Evolutionary conservation across 2,113 vertebrate genomes (phyloP), one percentile per base, ranked within the genome.

Genomic region (Halichoerus grypus): DNA sequence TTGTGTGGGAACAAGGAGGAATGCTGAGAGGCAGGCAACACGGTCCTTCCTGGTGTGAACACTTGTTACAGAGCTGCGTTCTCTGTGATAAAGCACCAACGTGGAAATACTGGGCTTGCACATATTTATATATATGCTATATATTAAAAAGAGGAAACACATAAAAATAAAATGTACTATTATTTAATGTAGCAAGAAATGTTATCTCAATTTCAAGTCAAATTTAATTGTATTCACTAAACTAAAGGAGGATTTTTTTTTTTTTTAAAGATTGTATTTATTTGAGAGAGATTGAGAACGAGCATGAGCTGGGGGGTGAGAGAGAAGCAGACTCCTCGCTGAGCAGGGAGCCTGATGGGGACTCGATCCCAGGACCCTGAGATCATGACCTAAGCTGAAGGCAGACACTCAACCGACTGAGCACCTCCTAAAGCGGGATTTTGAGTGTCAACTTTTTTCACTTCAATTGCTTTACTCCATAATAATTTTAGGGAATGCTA

Each of bases 11-110:
- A 67, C 84, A 39, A 61, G 7, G 14, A 13, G 1, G 18, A 13
- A 6, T 0, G 24, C 3, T 36, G 14, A 74, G 5, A 36, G 24
- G 12, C 21, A 59, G 39, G 2, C 7, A 19, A 4, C 36, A 21
- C 8, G 31, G 26, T 7, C 2, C 16, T 2, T 33, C 24, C 21
- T 57, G 16, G 15, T 21, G 10, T 33, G 3, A 55, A 42, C 0
- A 9, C 13, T 5, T 28, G 7, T 59, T 55, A 61, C 1, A n/a
- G 1, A 0, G 4, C 6, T 86, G 22, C 53, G 7, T 46, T 69
- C 31, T 42, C 39, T 59, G 12, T 31, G 11, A 71, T 36, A 49
- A 82, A 12, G 61, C 33, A 63, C 2, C 36, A 31, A 63, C 18
- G 24, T 72, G 3, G 19, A 49, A 83, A 33, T 28, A 79, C 2